These are phyloP conservation scores for Apodemia zela DNA, from an alignment of 2,888 invertebrate genomes.

Conservation along the genomic window DNA sequence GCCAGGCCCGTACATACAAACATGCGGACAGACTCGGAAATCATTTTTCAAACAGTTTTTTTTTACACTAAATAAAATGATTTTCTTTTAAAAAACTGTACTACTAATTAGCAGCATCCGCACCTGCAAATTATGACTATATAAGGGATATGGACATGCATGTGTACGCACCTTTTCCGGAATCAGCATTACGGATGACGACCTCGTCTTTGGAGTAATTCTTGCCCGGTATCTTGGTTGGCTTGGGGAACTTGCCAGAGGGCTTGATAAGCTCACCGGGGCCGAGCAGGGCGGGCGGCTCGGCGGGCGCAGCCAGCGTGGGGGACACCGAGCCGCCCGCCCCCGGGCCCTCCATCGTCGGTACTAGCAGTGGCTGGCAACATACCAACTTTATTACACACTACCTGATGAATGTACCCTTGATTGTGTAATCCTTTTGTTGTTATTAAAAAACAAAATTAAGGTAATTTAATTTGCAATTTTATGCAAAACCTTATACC, in stretches of 20 bases:
- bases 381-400: background rate
- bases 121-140: too few species aligned
- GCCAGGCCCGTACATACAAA: too few species aligned
- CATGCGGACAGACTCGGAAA: too few species aligned
- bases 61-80: too few species aligned
- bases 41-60: too few species aligned
- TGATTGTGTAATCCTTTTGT: too few species aligned
- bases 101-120: too few species aligned
- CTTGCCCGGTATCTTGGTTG: slow-evolving; percentile 94
- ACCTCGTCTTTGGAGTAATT: slow-evolving; percentile 97
- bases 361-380: slow-evolving; percentile 65
- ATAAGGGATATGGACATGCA: background rate
- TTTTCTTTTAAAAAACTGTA: too few species aligned
- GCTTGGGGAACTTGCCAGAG: slow-evolving; percentile 93
- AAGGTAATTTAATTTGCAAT: too few species aligned
- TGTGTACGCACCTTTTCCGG: slow-evolving; percentile 90
- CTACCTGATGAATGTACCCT: too few species aligned
- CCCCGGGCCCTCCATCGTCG: slow-evolving; percentile 76
- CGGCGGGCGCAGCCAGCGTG: slow-evolving; percentile 79
- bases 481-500: too few species aligned
- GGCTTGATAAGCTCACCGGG: slow-evolving; percentile 93
- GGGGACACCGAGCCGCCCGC: slow-evolving; percentile 73
- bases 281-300: slow-evolving; percentile 82
- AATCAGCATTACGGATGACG: slow-evolving; percentile 96
- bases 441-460: too few species aligned